Percentiles rank a stretch among this genome's conserved stretches.
Conservation (phyloP, 2,797 vertebrate genomes). For the Heteromormyrus szaboi region DNA sequence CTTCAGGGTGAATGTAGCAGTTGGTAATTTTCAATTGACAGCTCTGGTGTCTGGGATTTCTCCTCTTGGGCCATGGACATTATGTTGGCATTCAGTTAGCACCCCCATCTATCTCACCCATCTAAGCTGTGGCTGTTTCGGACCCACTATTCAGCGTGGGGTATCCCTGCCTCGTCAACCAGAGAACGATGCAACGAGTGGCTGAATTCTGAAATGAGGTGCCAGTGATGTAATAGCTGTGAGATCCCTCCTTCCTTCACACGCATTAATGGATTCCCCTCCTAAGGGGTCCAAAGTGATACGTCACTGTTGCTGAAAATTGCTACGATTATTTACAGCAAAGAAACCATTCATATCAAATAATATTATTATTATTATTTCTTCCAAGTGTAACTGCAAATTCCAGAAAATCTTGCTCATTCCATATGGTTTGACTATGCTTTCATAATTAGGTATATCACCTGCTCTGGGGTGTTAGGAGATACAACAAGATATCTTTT, state of each 20-base stretch:
- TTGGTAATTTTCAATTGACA: constrained; percentile 1
- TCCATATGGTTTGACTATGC: not conserved
- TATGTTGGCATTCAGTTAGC: not conserved
- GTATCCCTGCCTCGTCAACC: not conserved
- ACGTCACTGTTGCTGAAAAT: not conserved
- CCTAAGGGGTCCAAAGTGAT: not conserved
- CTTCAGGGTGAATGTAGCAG: constrained; percentile 4
- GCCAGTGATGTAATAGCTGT: not conserved
- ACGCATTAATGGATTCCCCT: not conserved
- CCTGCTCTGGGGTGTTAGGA: not conserved
- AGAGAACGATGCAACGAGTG: too few relatives aligned
- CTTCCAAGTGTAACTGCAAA: not conserved
- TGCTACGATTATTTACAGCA: not conserved
- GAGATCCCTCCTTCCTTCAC: not conserved
- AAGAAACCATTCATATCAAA: not conserved
- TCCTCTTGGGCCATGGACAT: not conserved
- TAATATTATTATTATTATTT: not conserved
- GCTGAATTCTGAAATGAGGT: not conserved
- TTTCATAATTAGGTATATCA: not conserved
- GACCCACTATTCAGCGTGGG: not conserved
- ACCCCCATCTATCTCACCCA: not conserved
- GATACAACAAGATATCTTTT: not conserved
- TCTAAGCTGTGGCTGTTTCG: not conserved
- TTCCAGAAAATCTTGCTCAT: not conserved
- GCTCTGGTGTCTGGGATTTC: not conserved